phyloP scores from a whole-genome alignment of 2,113 vertebrate genomes.

The Carassius auratus region DNA sequence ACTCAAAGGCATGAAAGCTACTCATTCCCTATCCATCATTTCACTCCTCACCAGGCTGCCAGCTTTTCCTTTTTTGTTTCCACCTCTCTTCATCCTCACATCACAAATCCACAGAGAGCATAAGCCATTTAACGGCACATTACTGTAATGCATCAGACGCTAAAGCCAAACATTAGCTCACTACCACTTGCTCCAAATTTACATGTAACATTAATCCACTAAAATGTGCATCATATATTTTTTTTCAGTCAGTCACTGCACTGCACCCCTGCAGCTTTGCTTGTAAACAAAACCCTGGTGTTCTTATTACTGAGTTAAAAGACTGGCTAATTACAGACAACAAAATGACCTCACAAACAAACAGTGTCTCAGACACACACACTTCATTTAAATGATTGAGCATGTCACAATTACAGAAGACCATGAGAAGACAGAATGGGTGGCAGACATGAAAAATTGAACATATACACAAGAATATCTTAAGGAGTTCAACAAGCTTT shows the following conservation, averaged over 20 bases:
- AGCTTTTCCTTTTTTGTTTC: neutral
- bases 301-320: constrained; percentile 21
- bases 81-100: neutral
- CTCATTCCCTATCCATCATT: neutral
- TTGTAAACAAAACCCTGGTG: constrained; percentile 34
- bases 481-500: neutral
- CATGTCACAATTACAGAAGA: neutral
- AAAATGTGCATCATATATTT: neutral
- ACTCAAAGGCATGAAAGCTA: constrained; percentile 2
- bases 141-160: neutral
- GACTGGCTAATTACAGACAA: constrained; percentile 6
- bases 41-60: neutral
- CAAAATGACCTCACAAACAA: neutral
- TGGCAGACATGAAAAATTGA: too few species aligned
- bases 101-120: constrained; percentile 5
- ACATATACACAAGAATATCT: neutral
- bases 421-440: too few species aligned
- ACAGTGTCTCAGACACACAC: neutral
- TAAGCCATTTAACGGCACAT: constrained; percentile 5
- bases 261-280: constrained; percentile 6
- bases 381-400: neutral
- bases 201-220: constrained; percentile 15
- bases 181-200: constrained; percentile 7
- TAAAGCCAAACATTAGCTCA: neutral
- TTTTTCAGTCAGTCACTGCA: too few species aligned